Percentiles rank a stretch among this genome's conserved stretches.
These are phyloP conservation scores for Formica exsecta DNA, from an alignment of 1,140 invertebrate species.

Conservation along the genomic window DNA sequence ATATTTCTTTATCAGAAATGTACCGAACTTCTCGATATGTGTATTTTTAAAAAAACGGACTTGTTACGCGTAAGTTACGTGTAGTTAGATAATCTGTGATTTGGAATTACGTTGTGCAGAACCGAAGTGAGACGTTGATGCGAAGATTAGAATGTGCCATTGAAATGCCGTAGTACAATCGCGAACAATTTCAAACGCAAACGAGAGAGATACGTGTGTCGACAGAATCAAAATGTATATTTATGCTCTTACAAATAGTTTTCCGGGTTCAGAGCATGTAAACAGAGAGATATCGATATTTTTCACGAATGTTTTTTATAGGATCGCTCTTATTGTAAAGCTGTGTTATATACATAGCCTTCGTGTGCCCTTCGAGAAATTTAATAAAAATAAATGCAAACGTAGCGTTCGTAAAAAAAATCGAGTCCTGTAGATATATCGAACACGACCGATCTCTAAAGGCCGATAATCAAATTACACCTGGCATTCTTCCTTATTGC, in stretches of 20 bases:
- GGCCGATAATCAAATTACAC: constrained; percentile 28
- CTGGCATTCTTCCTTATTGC: constrained; percentile 71
- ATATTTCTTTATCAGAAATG: background rate
- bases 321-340: constrained; percentile 20
- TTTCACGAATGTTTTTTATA: constrained; percentile 58
- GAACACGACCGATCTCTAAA: constrained; percentile 26
- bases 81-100: constrained; percentile 44
- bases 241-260: constrained; percentile 53
- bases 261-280: constrained; percentile 41
- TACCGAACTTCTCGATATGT: background rate
- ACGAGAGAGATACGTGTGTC: constrained; percentile 25
- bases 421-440: constrained; percentile 37
- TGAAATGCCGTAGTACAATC: constrained; percentile 54
- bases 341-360: constrained; percentile 38
- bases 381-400: constrained; percentile 38
- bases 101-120: constrained; percentile 33
- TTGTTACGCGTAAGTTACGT: constrained; percentile 10
- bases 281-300: constrained; percentile 46
- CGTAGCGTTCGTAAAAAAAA: constrained; percentile 26
- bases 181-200: constrained; percentile 45
- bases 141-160: constrained; percentile 54
- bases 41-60: constrained; percentile 24
- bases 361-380: constrained; percentile 15
- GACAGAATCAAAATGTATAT: constrained; percentile 57
- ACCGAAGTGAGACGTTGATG: background rate